A percentile compares a stretch with the other conserved stretches of the same genome.
These are phyloP conservation scores for Strigamia transsilvanica DNA, from an alignment of 2,888 invertebrate species.

Conservation along the genomic window DNA sequence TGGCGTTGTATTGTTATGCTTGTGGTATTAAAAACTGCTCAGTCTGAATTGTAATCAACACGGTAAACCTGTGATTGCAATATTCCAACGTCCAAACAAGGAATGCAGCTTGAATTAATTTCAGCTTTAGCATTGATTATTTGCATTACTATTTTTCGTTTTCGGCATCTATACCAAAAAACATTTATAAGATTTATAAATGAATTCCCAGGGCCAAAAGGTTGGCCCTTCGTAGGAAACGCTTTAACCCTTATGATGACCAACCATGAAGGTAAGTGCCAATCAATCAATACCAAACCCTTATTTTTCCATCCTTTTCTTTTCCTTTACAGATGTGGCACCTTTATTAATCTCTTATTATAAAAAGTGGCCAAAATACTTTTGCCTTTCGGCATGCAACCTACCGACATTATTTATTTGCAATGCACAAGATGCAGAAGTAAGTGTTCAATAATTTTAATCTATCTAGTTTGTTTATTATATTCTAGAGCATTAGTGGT, in stretches of 20 bases:
- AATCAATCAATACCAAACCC: too few species aligned
- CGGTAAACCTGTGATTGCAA: too few species aligned
- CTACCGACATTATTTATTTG: neutral
- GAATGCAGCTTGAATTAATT: neutral
- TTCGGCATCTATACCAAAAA: too few species aligned
- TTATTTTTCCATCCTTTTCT: neutral
- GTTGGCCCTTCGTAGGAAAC: neutral
- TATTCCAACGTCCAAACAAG: too few species aligned
- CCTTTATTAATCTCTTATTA: neutral
- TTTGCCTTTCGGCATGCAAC: neutral
- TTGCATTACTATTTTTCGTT: neutral
- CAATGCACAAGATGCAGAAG: neutral
- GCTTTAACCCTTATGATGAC: neutral
- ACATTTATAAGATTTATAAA: neutral
- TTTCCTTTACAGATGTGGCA: neutral
- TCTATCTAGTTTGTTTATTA: too few species aligned
- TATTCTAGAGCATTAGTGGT: too few species aligned
- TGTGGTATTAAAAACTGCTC: too few species aligned
- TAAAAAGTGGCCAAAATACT: neutral
- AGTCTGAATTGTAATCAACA: too few species aligned
- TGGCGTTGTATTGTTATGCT: too few species aligned
- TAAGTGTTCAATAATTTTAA: neutral
- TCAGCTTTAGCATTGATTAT: neutral
- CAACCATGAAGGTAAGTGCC: too few species aligned
- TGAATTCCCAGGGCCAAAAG: neutral